phyloP scores from a whole-genome alignment of 1,140 invertebrate genomes.

The Lepidurus packardi region DNA sequence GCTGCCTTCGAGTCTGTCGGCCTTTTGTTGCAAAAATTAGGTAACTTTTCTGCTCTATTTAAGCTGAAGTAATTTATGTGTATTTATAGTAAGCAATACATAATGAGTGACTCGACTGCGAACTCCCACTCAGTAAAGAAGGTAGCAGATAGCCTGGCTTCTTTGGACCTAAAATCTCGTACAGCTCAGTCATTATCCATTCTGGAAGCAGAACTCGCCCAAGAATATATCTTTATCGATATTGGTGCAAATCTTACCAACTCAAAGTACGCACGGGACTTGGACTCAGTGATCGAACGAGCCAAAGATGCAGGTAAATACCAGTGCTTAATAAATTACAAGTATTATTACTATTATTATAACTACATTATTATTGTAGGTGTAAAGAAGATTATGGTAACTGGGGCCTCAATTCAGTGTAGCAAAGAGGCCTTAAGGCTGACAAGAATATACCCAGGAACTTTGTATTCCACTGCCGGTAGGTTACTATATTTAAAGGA shows the following conservation, averaged over 20 bases:
- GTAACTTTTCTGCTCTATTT: slow-evolving; percentile 4
- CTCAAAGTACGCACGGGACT: slow-evolving; percentile 85
- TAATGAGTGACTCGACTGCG: slow-evolving; percentile 11
- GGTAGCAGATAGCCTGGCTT: neutral
- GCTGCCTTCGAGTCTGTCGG: slow-evolving; percentile 7
- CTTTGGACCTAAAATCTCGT: slow-evolving; percentile 2
- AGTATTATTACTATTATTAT: neutral
- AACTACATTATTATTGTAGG: slow-evolving; percentile 51
- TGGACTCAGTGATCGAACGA: slow-evolving; percentile 84
- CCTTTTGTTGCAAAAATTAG: slow-evolving; percentile 9
- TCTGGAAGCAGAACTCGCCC: slow-evolving; percentile 31
- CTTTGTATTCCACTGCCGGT: slow-evolving; percentile 88
- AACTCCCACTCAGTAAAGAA: neutral
- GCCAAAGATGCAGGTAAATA: slow-evolving; percentile 79
- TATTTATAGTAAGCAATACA: neutral
- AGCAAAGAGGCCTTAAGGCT: slow-evolving; percentile 85
- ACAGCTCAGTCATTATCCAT: neutral
- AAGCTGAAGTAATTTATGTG: neutral
- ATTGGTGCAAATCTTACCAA: slow-evolving; percentile 92
- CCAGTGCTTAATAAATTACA: slow-evolving; percentile 25
- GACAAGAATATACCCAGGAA: slow-evolving; percentile 79
- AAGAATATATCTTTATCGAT: slow-evolving; percentile 86
- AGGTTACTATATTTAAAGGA: slow-evolving; percentile 37
- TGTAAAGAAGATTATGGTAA: slow-evolving; percentile 91
- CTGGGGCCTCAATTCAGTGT: slow-evolving; percentile 75